Evolutionary conservation across 1,140 invertebrate genomes (phyloP).

Genomic region (Drosophila funebris): DNA sequence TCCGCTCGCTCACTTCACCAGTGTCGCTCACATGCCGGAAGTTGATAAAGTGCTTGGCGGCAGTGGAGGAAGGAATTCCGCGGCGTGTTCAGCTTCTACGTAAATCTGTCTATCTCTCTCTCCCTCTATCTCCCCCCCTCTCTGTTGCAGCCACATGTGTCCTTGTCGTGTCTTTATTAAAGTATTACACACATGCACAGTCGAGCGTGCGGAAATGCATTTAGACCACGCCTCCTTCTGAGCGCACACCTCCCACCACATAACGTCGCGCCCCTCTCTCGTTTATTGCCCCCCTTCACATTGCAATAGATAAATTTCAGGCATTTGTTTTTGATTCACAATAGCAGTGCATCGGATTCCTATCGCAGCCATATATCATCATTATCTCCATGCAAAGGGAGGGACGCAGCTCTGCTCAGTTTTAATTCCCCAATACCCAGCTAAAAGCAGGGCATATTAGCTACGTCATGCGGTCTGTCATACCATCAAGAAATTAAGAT

Average conservation of each 20-base stretch:
- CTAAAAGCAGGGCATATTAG: background rate
- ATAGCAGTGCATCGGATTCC: constrained; percentile 12
- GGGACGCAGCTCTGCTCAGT: background rate
- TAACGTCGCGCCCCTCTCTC: background rate
- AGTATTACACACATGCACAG: constrained; percentile 61
- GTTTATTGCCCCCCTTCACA: background rate
- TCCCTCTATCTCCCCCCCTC: background rate
- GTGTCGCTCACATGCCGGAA: constrained; percentile 71
- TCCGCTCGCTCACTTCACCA: background rate
- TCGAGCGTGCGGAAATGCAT: constrained; percentile 64
- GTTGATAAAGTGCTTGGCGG: constrained; percentile 77
- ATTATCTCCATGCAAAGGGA: constrained; percentile 8
- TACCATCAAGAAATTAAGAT: too few species aligned
- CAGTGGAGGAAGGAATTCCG: constrained; percentile 60
- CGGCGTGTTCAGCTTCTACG: constrained; percentile 37
- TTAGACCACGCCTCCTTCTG: constrained; percentile 34
- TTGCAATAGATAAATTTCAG: constrained; percentile 37
- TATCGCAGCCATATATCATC: constrained; percentile 35
- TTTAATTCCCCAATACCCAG: constrained; percentile 3
- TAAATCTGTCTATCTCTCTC: too few species aligned
- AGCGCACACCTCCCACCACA: background rate
- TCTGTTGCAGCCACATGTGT: constrained; percentile 7
- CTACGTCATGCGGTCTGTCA: background rate
- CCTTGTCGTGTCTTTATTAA: constrained; percentile 70
- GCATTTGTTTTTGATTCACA: constrained; percentile 46